Base-by-base conservation (phyloP, 1,140 invertebrate species). In the Prorops nasuta region DNA sequence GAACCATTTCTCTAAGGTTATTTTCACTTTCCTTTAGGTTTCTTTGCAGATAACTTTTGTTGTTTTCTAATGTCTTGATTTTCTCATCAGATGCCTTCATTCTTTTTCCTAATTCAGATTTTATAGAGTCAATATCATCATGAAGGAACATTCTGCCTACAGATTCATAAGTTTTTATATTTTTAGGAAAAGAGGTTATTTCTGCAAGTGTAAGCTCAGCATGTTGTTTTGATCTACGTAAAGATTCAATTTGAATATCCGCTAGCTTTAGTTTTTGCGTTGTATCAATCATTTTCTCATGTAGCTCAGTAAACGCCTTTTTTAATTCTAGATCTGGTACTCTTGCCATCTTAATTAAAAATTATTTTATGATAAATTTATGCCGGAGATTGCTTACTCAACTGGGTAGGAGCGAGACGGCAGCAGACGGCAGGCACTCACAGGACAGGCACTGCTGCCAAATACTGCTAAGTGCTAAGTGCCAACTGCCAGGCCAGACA, bases 131-230 rank as follows among this genome's bases (percentile, higher is more conserved):
- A 22, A 86, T 81, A 21, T 86, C 81, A 20, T 86, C 86, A 15
- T 86, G 71, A n/a, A 92, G 69, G 69, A 93, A 94, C 88, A 91
- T 92, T 71, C 91, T 75, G 4, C 91, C 91, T 1, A 93, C 83
- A 17, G 87, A 84, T 78, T 92, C 86, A 69, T 90, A 94, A 0
- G 85, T 86, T 58, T 81, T 85, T 2, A 85, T 88, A 4, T 79
- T 78, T 51, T 74, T 54, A 43, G 83, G 80, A 44, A 89, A 71
- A n/a, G 71, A 56, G 35, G 56, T 68, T 16, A 84, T 75, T 57
- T 83, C 81, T 22, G 76, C 80, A 41, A 87, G 80, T 4, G 90
- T 92, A 16, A 92, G 73, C 57, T 86, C 80, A 37, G 87, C 82
- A 63, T 86, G 86, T 43, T 86, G 81, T 55, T 89, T 86, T 10